Conservation (phyloP, 2,888 invertebrate genomes). For the Lochmaea crataegi region DNA sequence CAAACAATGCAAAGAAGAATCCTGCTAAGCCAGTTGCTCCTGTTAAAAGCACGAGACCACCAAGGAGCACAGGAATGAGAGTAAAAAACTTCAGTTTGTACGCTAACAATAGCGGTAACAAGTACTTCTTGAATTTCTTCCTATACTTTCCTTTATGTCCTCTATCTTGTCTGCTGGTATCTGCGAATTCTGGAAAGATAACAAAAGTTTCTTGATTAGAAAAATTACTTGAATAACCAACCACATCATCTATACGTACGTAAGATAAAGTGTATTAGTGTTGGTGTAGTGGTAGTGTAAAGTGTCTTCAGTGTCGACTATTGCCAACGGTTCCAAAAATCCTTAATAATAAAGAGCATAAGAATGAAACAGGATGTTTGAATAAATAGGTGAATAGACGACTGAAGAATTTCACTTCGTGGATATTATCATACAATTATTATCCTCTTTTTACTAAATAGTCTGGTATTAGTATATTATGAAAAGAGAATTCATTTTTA, state of each 20-base stretch:
- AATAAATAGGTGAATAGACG: too few species aligned
- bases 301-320: too few species aligned
- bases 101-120: conserved; percentile 81
- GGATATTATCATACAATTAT: not conserved
- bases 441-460: not conserved
- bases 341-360: too few species aligned
- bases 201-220: too few species aligned
- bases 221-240: too few species aligned
- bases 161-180: conserved; percentile 51
- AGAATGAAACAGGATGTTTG: too few species aligned
- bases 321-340: too few species aligned
- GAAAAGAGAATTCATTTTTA: conserved; percentile 14
- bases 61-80: conserved; percentile 80
- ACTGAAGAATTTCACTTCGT: not conserved
- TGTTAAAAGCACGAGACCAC: conserved; percentile 77
- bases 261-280: too few species aligned
- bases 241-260: too few species aligned
- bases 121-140: conserved; percentile 75
- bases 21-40: conserved; percentile 86
- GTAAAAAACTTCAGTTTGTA: conserved; percentile 87
- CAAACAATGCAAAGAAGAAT: conserved; percentile 89
- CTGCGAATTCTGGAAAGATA: conserved; percentile 49
- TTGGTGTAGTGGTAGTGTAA: too few species aligned
- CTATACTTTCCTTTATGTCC: conserved; percentile 64
- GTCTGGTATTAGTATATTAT: not conserved